Evolutionary conservation across 2,797 vertebrate species (phyloP).

Genomic region (Podargus strigoides): DNA sequence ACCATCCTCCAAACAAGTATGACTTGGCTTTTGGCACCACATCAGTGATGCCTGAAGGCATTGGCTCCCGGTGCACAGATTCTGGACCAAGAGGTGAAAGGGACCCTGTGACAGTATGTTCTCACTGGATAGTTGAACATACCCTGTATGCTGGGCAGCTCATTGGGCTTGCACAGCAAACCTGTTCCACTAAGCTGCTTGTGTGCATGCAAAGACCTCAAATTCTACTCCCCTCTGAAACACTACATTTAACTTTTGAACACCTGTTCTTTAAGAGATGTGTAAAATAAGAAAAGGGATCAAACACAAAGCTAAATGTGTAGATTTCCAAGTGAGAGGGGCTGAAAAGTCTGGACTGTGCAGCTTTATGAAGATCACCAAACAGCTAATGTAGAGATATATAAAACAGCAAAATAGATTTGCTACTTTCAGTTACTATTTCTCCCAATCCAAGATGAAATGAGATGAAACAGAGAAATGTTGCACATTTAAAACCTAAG

Average conservation of each 20-base stretch:
- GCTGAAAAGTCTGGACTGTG: background rate
- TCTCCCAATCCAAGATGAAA: background rate
- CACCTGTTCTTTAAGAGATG: background rate
- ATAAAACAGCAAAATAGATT: background rate
- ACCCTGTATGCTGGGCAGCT: background rate
- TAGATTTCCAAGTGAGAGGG: background rate
- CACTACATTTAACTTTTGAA: background rate
- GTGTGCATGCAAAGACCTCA: background rate
- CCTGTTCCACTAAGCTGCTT: background rate
- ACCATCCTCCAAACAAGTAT: background rate
- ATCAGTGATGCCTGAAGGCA: background rate
- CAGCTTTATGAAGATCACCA: background rate
- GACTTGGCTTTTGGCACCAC: background rate
- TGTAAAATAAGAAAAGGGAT: background rate
- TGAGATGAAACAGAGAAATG: background rate
- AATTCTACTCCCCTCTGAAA: background rate
- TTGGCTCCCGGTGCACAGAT: rapidly evolving
- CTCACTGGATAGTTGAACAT: background rate
- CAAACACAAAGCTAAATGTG: background rate
- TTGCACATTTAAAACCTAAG: background rate
- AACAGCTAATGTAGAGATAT: background rate
- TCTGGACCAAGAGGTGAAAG: background rate
- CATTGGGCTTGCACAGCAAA: background rate
- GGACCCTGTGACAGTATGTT: rapidly evolving
- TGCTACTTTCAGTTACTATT: background rate